phyloP scores from a whole-genome alignment of 2,113 vertebrate genomes.

The Oryzias woworae region DNA sequence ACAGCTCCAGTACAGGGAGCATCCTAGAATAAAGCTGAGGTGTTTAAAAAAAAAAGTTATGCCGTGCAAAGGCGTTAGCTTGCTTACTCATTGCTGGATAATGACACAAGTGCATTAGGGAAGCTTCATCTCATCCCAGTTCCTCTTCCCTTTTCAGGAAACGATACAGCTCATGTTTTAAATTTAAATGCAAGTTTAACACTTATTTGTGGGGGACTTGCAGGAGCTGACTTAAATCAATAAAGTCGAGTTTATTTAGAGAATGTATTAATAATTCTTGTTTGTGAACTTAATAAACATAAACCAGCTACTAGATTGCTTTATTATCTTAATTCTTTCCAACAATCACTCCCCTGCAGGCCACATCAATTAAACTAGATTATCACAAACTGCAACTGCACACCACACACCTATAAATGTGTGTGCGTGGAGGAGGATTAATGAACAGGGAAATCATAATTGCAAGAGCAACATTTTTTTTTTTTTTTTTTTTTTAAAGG shows the following conservation, averaged over 20 bases:
- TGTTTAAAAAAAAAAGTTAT: not conserved
- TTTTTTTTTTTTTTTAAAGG: too few relatives aligned
- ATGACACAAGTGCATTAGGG: not conserved
- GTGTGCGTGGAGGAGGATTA: too few relatives aligned
- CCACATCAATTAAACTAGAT: not conserved
- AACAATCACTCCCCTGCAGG: conserved; percentile 14
- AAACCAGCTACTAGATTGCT: not conserved
- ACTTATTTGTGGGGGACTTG: not conserved
- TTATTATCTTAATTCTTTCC: not conserved
- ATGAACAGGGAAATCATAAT: too few relatives aligned
- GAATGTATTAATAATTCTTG: not conserved
- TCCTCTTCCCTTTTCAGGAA: conserved; percentile 35
- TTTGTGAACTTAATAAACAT: not conserved
- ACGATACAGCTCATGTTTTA: not conserved
- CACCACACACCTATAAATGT: too few relatives aligned
- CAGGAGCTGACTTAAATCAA: not conserved
- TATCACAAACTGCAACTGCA: too few relatives aligned
- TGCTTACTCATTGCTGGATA: conserved; percentile 15
- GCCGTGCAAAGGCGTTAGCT: not conserved
- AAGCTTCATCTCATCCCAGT: conserved; percentile 13
- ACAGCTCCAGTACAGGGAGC: not conserved
- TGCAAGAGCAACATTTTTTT: too few relatives aligned
- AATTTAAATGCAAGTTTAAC: not conserved
- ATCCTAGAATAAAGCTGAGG: not conserved
- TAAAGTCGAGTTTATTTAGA: not conserved